Conservation (phyloP, 2,888 invertebrate species). For the Sminthurides aquaticus region DNA sequence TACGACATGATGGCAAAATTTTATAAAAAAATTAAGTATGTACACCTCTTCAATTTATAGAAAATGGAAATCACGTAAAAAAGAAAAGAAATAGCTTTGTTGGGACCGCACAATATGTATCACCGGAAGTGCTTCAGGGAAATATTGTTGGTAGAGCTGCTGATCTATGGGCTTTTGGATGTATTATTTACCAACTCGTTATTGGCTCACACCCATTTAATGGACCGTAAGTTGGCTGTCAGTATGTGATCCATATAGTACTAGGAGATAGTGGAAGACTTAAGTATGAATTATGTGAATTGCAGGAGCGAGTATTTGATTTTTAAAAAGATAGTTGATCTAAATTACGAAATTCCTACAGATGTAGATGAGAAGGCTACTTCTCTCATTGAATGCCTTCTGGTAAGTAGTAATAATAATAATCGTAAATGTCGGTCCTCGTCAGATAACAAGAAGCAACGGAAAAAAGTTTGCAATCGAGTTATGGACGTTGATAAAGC, state of each 20-base stretch:
- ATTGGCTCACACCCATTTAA: constrained; percentile 87
- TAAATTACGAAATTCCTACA: constrained; percentile 86
- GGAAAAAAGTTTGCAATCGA: neutral
- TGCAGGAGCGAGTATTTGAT: constrained; percentile 83
- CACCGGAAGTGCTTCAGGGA: constrained; percentile 86
- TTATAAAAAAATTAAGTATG: neutral
- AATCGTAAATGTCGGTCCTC: too few relatives aligned
- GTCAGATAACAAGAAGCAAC: neutral
- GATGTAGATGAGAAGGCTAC: constrained; percentile 79
- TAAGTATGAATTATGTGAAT: constrained; percentile 3
- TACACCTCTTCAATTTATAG: too few relatives aligned
- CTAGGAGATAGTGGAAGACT: constrained; percentile 36
- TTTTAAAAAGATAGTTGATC: constrained; percentile 86
- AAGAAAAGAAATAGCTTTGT: constrained; percentile 77
- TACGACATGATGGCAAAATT: neutral
- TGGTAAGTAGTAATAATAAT: constrained; percentile 51
- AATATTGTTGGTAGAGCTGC: constrained; percentile 61
- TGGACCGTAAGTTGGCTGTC: constrained; percentile 56
- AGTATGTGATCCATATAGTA: constrained; percentile 1
- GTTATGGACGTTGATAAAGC: neutral
- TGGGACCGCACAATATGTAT: constrained; percentile 97
- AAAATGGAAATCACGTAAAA: too few relatives aligned
- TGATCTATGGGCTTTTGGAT: constrained; percentile 96
- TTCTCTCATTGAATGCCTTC: constrained; percentile 75
- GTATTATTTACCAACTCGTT: constrained; percentile 94